Base-by-base conservation (phyloP, 2,113 vertebrate genomes). In the Prunella fulvescens region DNA sequence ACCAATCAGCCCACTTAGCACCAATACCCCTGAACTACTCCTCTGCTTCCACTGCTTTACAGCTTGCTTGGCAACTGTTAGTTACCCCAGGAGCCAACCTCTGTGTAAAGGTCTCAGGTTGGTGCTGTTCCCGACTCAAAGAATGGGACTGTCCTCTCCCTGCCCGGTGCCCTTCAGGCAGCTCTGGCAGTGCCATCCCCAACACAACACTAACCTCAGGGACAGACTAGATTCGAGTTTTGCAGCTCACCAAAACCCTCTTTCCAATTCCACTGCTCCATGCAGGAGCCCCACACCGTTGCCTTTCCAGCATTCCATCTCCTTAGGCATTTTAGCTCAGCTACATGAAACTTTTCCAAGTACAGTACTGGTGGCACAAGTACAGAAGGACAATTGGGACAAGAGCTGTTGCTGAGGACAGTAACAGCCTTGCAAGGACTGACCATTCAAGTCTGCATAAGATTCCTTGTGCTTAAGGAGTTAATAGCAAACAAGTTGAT, bases 51-150 rank as follows among this genome's bases (percentile, higher is more conserved):
- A 29, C 39, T 35, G 54, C 56, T 69, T 35, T 42, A 26, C 54
- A 64, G 76, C 64, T 64, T 39, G 56, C 85, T 56, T 74, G 60
- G 85, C 60, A 93, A 93, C 87, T 90, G 79, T 17, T 95, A 54
- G 71, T 51, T 23, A 95, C 39, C 58, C 66, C 37, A 25, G 47
- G 42, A 92, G 71, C 66, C 72, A 66, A 25, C 19, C 42, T 47
- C 71, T 70, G 70, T 79, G 60, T 76, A 72, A 82, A 95, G 78
- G 87, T 91, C 81, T 70, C 40, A 37, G 45, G 24, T 24, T 50
- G 80, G 33, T 77, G 86, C 64, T 53, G 31, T 56, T 93, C 24
- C 56, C n/a, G n/a, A 22, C 50, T 60, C 3, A 2, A 69, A 26
- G 48, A 77, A 10, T 0, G 54, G 10, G 29, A 56, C 47, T 62